Base-by-base conservation (phyloP, 2,113 vertebrate species). In the Gavialis gangeticus region DNA sequence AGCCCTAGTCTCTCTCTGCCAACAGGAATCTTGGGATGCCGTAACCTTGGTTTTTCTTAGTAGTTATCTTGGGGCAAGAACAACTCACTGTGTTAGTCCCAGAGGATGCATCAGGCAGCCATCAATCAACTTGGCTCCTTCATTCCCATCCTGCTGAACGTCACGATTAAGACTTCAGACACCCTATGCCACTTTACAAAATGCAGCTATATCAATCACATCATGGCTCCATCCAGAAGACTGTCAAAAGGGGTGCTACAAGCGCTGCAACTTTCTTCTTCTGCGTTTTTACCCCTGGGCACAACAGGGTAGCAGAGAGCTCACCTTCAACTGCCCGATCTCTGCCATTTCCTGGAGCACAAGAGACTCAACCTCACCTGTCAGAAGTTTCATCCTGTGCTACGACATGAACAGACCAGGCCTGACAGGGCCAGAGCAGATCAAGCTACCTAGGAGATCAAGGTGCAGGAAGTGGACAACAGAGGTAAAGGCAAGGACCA, bases 121-220 rank as follows among this genome's bases (percentile, higher is more conserved):
- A 24, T 37, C 58, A 60, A 7, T 37, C 82, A 28, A 0, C 27
- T 10, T 63, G 3, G 2, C 0, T 3, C 57, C 63, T 57, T 37
- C 56, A 28, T 54, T 82, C 17, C 75, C 1, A 2, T 55, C 12
- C 76, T 54, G 88, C 58, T 27, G 37, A 34, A 79, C 10, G 0
- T 2, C 4, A 0, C 56, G 55, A 79, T n/a, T 11, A 34, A 77
- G 75, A 85, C 27, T 58, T 57, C 75, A 25, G 55, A 0, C 0
- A 0, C 2, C 0, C 2, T 17, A 30, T 8, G 71, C 63, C 64
- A 25, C 1, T 0, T 27, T 75, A 75, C 25, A 3, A 59, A 63
- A 28, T 3, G 12, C 56, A 22, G 16, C 3, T 18, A 34, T 69
- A 19, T 30, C 30, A 12, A 30, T 21, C 17, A 19, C 1, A 11